Conservation (phyloP, 2,888 invertebrate genomes). For the Plebejus melissa region DNA sequence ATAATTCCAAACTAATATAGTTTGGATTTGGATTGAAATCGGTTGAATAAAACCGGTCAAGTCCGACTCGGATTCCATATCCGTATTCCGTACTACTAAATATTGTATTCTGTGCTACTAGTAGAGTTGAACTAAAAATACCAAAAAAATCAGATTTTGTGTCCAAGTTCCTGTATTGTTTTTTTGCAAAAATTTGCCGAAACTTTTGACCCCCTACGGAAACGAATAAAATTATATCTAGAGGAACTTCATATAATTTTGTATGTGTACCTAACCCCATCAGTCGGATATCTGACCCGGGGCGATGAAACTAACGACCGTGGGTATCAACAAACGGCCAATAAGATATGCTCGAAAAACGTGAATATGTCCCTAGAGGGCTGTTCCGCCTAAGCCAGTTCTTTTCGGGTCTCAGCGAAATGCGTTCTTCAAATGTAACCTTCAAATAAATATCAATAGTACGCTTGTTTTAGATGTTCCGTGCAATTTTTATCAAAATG, state of each 20-base stretch:
- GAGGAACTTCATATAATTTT: background rate
- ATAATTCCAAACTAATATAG: too few relatives aligned
- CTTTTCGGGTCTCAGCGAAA: conserved; percentile 52
- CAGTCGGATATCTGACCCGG: conserved; percentile 54
- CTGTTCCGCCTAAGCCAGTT: conserved; percentile 49
- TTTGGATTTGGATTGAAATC: too few relatives aligned
- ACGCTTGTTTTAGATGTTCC: background rate
- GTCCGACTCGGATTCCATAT: too few relatives aligned
- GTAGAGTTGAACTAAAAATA: too few relatives aligned
- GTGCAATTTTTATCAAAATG: too few relatives aligned
- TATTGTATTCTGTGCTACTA: too few relatives aligned
- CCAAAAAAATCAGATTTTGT: too few relatives aligned
- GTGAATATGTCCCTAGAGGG: conserved; percentile 68
- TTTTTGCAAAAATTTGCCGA: background rate
- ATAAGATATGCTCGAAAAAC: conserved; percentile 79
- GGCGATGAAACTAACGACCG: conserved; percentile 78
- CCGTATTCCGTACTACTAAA: too few relatives aligned
- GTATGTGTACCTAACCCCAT: conserved; percentile 36
- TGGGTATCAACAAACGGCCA: conserved; percentile 77
- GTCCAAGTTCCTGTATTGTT: background rate
- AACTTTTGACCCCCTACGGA: background rate
- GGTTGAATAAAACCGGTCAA: too few relatives aligned
- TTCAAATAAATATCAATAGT: conserved; percentile 23
- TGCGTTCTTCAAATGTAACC: conserved; percentile 39
- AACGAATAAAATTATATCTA: background rate